These are phyloP conservation scores for Astyanax mexicanus DNA, from an alignment of 2,797 vertebrate genomes.

Conservation along the genomic window DNA sequence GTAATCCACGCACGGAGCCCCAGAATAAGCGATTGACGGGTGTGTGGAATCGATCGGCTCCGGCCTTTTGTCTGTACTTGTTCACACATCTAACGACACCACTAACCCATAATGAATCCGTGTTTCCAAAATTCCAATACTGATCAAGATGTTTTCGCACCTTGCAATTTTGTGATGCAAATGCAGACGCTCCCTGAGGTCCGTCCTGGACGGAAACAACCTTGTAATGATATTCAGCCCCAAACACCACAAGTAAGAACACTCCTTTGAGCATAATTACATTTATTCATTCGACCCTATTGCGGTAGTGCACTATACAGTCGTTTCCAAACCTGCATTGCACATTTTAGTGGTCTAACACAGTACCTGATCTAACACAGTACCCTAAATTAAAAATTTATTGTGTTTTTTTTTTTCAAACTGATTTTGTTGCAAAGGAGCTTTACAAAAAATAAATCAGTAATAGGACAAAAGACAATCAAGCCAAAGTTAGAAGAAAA, in stretches of 20 bases:
- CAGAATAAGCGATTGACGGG: constrained; percentile 74
- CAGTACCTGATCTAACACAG: too few species aligned
- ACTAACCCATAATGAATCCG: constrained; percentile 49
- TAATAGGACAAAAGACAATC: too few species aligned
- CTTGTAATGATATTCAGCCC: constrained; percentile 20
- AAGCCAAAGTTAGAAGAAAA: too few species aligned
- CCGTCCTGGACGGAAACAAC: not conserved
- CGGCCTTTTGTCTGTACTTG: constrained; percentile 47
- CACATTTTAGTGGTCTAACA: too few species aligned
- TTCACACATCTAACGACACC: constrained; percentile 40
- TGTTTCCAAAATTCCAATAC: constrained; percentile 54
- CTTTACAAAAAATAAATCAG: too few species aligned
- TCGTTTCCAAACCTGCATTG: too few species aligned
- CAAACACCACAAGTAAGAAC: constrained; percentile 4
- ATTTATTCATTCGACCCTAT: constrained; percentile 14
- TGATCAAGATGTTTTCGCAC: constrained; percentile 49
- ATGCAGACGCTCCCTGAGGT: constrained; percentile 14
- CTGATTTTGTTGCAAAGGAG: too few species aligned
- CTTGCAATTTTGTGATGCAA: constrained; percentile 41
- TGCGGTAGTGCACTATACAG: not conserved
- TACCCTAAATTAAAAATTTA: too few species aligned
- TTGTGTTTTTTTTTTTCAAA: too few species aligned
- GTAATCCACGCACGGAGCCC: constrained; percentile 69
- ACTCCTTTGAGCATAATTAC: constrained; percentile 8
- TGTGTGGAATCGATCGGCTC: constrained; percentile 57